Percentiles rank a stretch among this genome's conserved stretches.
phyloP scores from a whole-genome alignment of 2,797 vertebrate genomes.

The Lepus oiostolus region DNA sequence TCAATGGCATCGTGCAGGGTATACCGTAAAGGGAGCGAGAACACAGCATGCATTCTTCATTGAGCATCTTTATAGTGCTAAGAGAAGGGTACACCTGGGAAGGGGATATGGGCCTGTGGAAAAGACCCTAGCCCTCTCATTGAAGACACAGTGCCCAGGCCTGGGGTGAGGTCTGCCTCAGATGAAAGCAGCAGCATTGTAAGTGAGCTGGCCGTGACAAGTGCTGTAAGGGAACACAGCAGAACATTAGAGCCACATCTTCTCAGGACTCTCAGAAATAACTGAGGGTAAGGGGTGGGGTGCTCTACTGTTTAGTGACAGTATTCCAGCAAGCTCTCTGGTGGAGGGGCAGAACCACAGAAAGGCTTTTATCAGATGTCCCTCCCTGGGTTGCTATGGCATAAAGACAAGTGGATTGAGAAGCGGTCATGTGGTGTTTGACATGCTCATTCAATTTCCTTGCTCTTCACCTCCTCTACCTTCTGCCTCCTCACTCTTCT shows the following conservation, averaged over 20 bases:
- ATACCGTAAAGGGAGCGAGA: neutral
- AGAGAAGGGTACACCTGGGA: accelerated
- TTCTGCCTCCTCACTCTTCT: neutral
- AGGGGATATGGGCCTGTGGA: neutral
- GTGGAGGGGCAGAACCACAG: neutral
- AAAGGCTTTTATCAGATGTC: neutral
- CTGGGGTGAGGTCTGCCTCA: no score
- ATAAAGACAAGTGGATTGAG: neutral
- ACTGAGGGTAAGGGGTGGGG: neutral
- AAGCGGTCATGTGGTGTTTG: neutral
- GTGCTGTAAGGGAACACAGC: neutral
- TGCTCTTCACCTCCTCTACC: neutral
- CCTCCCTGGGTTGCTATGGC: neutral
- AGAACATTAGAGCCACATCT: accelerated
- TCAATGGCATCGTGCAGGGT: neutral
- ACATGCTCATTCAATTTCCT: accelerated
- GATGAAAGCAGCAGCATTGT: neutral
- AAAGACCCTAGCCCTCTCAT: accelerated
- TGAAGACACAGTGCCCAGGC: neutral
- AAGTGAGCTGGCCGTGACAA: neutral
- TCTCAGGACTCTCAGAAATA: neutral
- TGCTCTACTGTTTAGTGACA: neutral
- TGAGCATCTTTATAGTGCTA: neutral
- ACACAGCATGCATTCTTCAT: accelerated
- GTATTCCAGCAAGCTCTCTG: neutral